Evolutionary conservation across 2,888 invertebrate genomes (phyloP), one percentile per base, ranked within the genome.

Genomic region (Taphrorychus bicolor): DNA sequence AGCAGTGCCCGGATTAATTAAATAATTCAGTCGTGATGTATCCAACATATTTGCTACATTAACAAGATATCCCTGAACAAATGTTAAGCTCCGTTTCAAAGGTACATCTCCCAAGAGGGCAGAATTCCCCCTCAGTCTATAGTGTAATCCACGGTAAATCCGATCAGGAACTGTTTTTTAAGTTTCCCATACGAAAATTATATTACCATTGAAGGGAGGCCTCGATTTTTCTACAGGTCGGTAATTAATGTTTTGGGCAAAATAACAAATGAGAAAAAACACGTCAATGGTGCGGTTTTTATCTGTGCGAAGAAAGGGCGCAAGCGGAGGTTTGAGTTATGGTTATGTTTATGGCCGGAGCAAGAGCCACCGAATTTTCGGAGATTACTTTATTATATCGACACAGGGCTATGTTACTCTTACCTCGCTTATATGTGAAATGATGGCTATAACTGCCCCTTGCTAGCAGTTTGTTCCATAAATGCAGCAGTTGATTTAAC

Each of bases 341-440:
- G 80, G 81, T 81, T 82, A 82, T 82, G 81, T 81, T 82, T 82
- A 82, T 81, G 74, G 80, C 79, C 74, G 71, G 73, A 75, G 78
- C 77, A 78, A 78, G 76, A 77, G 76, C 76, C 75, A 76, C 77
- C 79, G 75, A 79, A 80, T 78, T 81, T 81, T 80, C 78, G 76
- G 76, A 81, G 81, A 82, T 81, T 82, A 80, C 81, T 81, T 80
- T 82, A 82, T 82, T 82, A 82, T 81, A 79, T 80, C 78, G 74
- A 76, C 76, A 73, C 78, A 74, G 75, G 73, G 75, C 76, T 75
- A 71, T 77, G 76, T 79, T 77, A 78, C 77, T 78, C 78, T 78
- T 80, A 81, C 81, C 81, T 82, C 81, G 72, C 72, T 76, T 77
- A 79, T 79, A 79, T 80, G 79, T 78, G 79, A 79, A 79, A 81